Evolutionary conservation across 2,797 vertebrate species (phyloP), one percentile per base, ranked within the genome.

Genomic region (Acanthurus tractus): DNA sequence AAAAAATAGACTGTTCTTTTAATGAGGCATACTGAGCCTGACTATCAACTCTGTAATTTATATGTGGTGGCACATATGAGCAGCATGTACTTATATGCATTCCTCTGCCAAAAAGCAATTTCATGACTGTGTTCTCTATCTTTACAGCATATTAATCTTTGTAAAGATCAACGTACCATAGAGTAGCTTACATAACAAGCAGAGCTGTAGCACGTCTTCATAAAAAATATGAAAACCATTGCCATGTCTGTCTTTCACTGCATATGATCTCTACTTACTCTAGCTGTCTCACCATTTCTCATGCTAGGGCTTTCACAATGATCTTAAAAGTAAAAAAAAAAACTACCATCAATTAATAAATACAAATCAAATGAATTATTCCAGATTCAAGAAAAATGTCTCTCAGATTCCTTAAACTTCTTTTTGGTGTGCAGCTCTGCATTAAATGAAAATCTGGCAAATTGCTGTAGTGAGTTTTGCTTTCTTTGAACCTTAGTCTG

Each of bases 261-360:
- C 48, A 83, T 82, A 48, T 69, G 55, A 82, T 73, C 63, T 74
- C 45, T 44, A 80, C 73, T 81, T 75, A 40, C 38, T 40, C 8
- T 12, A 70, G 53, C 78, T 75, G 50, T 77, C 72, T 6, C 45
- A 70, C 36, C 69, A 70, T 22, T 76, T 81, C 63, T 76, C 59
- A 74, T 67, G 62, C 62, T 45, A 10, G 49, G 49, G 62, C 70
- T 84, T 78, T 82, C 67, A 84, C 23, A 54, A 58, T 8, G 0
- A 45, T 50, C 46, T 62, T 82, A 65, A 83, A 84, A 79, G 23
- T 82, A 53, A 58, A 63, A 55, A 72, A 72, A 69, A 81, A 46
- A 62, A 61, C 23, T 1, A 25, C 50, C 72, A 79, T 67, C 76
- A 70, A 64, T 57, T 80, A 55, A 34, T 48, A 62, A 34, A 7